Conservation (phyloP, 2,797 vertebrate species). For the Propithecus deckenii region DNA sequence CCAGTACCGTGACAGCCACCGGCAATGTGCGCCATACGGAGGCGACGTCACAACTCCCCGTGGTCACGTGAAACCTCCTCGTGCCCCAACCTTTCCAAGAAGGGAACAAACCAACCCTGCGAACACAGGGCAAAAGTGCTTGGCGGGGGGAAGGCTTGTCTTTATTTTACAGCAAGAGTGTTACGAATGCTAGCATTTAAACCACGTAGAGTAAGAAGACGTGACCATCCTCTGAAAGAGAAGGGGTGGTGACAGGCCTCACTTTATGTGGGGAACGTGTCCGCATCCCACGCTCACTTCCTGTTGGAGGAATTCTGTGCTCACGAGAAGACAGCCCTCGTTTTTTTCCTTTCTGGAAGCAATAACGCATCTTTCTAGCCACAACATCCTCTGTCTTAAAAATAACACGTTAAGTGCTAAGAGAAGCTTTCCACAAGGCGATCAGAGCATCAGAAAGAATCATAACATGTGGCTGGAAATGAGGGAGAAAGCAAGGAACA, state of each 20-base stretch:
- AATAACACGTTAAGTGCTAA: not conserved
- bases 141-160: not conserved
- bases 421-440: not conserved
- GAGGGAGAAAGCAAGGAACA: not conserved
- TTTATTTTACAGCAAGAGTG: not conserved
- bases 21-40: not conserved
- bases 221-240: not conserved
- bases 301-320: not conserved
- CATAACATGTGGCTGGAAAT: not conserved
- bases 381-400: not conserved
- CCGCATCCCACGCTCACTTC: not conserved
- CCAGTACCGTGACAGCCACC: accelerated
- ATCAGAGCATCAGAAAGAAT: not conserved
- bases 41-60: not conserved
- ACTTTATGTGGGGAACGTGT: not conserved
- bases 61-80: not conserved
- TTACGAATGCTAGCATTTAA: not conserved
- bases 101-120: not conserved
- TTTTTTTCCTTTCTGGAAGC: not conserved
- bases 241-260: not conserved
- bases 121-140: not conserved
- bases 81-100: not conserved
- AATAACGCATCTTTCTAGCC: not conserved
- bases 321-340: not conserved
- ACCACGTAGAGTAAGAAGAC: not conserved